Conservation (phyloP, 2,113 vertebrate species). For the Psammodynastes pulverulentus region DNA sequence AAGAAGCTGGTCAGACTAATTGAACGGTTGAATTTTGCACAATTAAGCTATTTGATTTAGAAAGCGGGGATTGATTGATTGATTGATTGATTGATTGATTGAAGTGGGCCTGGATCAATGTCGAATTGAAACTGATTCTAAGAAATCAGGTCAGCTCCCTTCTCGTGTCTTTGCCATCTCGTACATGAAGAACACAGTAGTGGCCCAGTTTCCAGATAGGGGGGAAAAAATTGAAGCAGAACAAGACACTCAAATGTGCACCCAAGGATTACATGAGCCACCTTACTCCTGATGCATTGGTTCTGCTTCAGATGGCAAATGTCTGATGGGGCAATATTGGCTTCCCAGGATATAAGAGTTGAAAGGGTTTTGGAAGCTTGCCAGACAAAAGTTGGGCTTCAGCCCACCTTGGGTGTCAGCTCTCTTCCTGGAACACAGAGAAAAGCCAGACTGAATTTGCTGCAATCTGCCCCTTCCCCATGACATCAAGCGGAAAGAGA, state of each 20-base stretch:
- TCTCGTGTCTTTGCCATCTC: not conserved
- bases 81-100: no score
- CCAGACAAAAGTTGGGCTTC: not conserved
- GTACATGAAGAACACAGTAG: not conserved
- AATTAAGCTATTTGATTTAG: not conserved
- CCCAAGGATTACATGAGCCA: not conserved
- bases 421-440: not conserved
- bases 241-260: not conserved
- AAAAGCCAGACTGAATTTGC: constrained; percentile 24
- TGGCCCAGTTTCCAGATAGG: not conserved
- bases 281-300: not conserved
- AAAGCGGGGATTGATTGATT: not conserved
- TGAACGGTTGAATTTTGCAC: not conserved
- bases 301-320: not conserved
- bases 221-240: not conserved
- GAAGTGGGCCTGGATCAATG: not conserved
- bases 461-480: constrained; percentile 5
- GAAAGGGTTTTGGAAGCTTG: not conserved
- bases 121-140: not conserved
- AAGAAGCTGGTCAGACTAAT: not conserved
- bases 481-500: constrained; percentile 26
- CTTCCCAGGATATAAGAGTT: not conserved
- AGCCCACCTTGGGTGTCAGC: not conserved
- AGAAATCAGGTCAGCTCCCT: not conserved
- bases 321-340: not conserved